Conservation (phyloP, 2,797 vertebrate genomes). For the Salarias fasciatus region DNA sequence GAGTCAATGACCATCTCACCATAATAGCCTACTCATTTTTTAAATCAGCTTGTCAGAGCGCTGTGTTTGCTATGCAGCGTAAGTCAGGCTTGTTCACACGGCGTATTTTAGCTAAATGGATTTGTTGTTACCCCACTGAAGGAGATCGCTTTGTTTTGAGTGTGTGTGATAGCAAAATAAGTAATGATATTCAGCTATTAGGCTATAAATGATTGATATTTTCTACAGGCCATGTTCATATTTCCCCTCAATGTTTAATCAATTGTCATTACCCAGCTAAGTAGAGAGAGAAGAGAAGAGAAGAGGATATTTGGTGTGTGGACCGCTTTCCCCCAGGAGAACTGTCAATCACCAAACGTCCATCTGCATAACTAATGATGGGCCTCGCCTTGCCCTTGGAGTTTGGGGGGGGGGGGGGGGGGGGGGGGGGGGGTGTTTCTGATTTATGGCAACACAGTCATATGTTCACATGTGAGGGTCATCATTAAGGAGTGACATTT, state of each 20-base stretch:
- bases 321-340: slow-evolving; percentile 38
- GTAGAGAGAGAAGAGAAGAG: slow-evolving; percentile 47
- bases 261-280: slow-evolving; percentile 69
- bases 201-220: slow-evolving; percentile 59
- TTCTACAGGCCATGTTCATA: slow-evolving; percentile 53
- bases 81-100: slow-evolving; percentile 28
- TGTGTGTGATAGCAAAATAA: slow-evolving; percentile 37
- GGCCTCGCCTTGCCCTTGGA: slow-evolving; percentile 60
- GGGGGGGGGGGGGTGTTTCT: slow-evolving; percentile 9
- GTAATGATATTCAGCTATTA: slow-evolving; percentile 36
- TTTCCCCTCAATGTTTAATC: slow-evolving; percentile 65
- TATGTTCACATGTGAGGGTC: slow-evolving; percentile 51
- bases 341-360: slow-evolving; percentile 64
- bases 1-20: slow-evolving; percentile 21
- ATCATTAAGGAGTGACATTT: slow-evolving; percentile 48
- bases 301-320: slow-evolving; percentile 53
- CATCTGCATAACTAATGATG: slow-evolving; percentile 57
- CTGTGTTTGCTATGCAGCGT: slow-evolving; percentile 35
- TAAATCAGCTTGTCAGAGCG: slow-evolving; percentile 34
- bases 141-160: slow-evolving; percentile 46
- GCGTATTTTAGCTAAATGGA: slow-evolving; percentile 42
- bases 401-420: too few relatives aligned
- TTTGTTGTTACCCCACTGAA: slow-evolving; percentile 42
- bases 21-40: slow-evolving; percentile 36
- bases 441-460: slow-evolving; percentile 65